These are phyloP conservation scores for Phalanger gymnotis DNA, from an alignment of 2,797 vertebrate genomes.

Conservation along the genomic window DNA sequence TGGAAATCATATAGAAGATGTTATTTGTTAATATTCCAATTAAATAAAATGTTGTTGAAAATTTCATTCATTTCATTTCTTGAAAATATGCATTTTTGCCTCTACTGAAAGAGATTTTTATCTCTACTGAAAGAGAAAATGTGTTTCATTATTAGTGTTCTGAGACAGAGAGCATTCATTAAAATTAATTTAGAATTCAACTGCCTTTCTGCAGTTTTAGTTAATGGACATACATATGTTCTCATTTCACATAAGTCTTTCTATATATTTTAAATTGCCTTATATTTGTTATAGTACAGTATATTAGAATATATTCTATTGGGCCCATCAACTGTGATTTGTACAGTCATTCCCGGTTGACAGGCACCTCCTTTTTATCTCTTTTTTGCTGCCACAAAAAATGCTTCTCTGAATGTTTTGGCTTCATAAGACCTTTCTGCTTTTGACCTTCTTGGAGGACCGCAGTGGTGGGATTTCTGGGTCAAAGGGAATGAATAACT, in stretches of 20 bases:
- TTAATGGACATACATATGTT: background rate
- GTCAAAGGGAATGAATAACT: background rate
- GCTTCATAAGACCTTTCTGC: background rate
- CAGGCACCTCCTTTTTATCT: background rate
- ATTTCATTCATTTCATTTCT: no score
- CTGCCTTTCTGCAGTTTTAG: background rate
- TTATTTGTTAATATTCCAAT: no score
- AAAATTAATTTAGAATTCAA: background rate
- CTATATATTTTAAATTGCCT: background rate
- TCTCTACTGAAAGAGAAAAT: background rate
- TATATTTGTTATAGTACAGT: background rate
- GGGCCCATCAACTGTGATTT: background rate
- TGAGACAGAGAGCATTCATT: background rate
- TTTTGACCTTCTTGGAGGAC: background rate
- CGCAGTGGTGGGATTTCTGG: background rate
- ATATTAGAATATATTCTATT: background rate
- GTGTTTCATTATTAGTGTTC: background rate
- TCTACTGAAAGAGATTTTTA: background rate
- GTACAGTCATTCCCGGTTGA: background rate
- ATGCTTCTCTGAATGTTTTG: background rate
- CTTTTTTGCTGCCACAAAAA: background rate
- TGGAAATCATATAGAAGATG: no score
- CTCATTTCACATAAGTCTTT: background rate
- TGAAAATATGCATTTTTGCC: no score
- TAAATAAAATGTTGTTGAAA: no score